Conservation (phyloP, 2,888 invertebrate species). For the Tiliacea aurago region DNA sequence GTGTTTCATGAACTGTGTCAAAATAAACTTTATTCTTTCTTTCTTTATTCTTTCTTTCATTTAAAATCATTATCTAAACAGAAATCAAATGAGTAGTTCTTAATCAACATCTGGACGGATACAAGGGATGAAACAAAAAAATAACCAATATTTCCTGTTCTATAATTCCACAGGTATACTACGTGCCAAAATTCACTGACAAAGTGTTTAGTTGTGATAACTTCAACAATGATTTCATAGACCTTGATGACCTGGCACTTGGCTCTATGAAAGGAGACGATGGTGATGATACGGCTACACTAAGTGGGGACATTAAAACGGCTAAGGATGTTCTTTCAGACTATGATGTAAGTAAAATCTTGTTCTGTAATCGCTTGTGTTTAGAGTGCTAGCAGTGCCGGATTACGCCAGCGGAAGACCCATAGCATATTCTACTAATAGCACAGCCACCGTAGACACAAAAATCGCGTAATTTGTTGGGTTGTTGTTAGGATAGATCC, state of each 20-base stretch:
- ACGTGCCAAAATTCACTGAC: slow-evolving; percentile 50
- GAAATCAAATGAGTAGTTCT: neutral
- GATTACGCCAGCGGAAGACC: neutral
- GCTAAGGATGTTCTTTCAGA: slow-evolving; percentile 19
- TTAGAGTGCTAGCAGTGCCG: neutral
- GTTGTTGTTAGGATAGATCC: neutral
- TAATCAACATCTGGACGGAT: neutral
- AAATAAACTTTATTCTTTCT: no score
- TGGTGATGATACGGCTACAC: slow-evolving; percentile 43
- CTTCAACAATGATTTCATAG: slow-evolving; percentile 51
- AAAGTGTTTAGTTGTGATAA: slow-evolving; percentile 45
- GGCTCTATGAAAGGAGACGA: slow-evolving; percentile 38
- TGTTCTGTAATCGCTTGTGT: neutral
- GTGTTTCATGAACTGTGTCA: no score
- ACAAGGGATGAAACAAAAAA: neutral
- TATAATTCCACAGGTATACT: slow-evolving; percentile 33
- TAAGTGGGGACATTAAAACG: slow-evolving; percentile 45
- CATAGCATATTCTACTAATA: neutral
- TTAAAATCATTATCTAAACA: neutral
- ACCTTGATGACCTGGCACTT: slow-evolving; percentile 45
- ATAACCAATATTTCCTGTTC: neutral
- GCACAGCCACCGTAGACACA: no score
- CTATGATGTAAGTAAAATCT: slow-evolving; percentile 43
- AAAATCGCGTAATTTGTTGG: no score
- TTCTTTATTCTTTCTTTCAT: no score